Base-by-base conservation (phyloP, 2,113 vertebrate genomes). In the Hippocampus zosterae region DNA sequence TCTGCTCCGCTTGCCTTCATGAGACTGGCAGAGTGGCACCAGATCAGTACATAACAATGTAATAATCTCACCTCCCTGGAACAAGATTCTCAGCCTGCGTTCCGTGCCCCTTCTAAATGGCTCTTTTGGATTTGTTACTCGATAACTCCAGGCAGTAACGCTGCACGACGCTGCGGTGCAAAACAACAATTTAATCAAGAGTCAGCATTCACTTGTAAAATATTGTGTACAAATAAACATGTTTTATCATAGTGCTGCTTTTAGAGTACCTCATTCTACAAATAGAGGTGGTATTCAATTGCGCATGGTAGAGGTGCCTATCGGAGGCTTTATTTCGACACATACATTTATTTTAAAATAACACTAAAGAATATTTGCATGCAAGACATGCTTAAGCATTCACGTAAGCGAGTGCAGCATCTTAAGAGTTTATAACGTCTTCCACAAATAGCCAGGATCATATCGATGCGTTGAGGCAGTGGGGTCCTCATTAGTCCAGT, bases 401-500 rank as follows among this genome's bases (percentile, higher is more conserved):
- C 15, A 33, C 3, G 16, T 5, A 57, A 13, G 55, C 23, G 5
- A 5, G 11, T 12, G 42, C 18, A 48, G 15, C 15, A 50, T 50
- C 21, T n/a, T 52, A 57, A 57, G 23, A 5, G 15, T 57, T 57
- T 37, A 29, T 60, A 33, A 19, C 3, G n/a, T 55, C 52, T 10
- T 55, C 21, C 52, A n/a, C 11, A 55, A 55, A n/a, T 33, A 33
- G 15, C 15, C 5, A 18, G 11, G 55, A 57, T 33, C 27, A 33
- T 60, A 18, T 33, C 33, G 27, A 60, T 33, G 57, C 8, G 27
- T 29, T 59, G 57, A 59, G 57, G 27, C 57, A 29, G 68, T 67
- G 42, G 73, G 67, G 57, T 65, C 40, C 52, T 72, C 50, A 41
- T 72, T 62, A 72, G 37, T 53, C 48, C 50, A 37, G 19, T 85